Evolutionary conservation across 2,888 invertebrate genomes (phyloP), one percentile per base, ranked within the genome.

Genomic region (Tenthredo amoena): DNA sequence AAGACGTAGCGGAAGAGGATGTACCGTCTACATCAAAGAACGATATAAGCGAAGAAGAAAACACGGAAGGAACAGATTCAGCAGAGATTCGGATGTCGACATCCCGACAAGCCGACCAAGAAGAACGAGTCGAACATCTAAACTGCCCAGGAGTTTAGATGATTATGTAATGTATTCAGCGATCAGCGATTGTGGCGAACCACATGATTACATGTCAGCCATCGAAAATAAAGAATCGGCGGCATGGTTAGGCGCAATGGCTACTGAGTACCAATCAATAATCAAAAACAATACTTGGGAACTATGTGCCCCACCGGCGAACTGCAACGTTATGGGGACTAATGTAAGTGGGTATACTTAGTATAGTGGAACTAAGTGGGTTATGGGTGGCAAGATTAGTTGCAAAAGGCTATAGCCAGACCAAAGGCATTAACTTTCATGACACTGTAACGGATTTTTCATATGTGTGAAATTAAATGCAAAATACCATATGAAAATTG

Each of bases 241-340:
- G 74, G 71, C 85, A 72, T 65, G 88, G 87, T 85, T 47, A 21
- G 55, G 76, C 21, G 88, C 88, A 37, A 88, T 88, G 87, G 58
- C 47, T 15, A 86, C 87, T 31, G 86, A 87, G 81, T 43, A 87
- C 31, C 71, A 86, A 82, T 86, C 68, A 50, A 87, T 87, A 85
- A 55, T 86, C 76, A 86, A 87, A 72, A 88, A 87, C 65, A 84
- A 85, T 82, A 87, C 87, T 26, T 87, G 87, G 86, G 86, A 87
- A 77, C 31, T 87, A 50, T 84, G 84, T 31, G 86, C 86, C 40
- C 31, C 40, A 50, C 43, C 43, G 4, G 15, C 43, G 15, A 76
- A 76, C 18, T 79, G 72, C 84, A 84, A 58, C 21, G 15, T 65
- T 15, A 12, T 65, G 31, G 65, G 65, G 3, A 31, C 65, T 1